phyloP scores from a whole-genome alignment of 2,888 invertebrate species.

The Coelopa pilipes region DNA sequence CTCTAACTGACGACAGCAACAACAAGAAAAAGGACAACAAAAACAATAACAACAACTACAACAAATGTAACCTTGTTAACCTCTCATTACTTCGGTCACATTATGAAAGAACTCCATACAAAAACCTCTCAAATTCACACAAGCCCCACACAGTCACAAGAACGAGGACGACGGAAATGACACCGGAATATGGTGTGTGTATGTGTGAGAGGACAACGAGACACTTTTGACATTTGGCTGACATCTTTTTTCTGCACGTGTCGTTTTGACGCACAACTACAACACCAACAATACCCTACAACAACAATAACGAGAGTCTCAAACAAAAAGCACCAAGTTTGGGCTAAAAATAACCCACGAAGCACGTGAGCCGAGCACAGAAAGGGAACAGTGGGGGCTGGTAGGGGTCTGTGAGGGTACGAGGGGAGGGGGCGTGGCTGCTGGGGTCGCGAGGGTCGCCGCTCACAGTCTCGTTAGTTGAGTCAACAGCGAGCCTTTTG shows the following conservation, averaged over 20 bases:
- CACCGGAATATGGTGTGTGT: neutral
- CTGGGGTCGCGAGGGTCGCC: neutral
- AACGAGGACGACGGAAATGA: too few species aligned
- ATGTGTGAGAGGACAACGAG: neutral
- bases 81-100: slow-evolving; percentile 30
- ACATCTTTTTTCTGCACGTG: slow-evolving; percentile 1
- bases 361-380: neutral
- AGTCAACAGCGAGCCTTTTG: slow-evolving; percentile 3
- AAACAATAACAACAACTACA: neutral
- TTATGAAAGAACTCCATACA: slow-evolving; percentile 14
- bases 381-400: neutral
- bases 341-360: neutral
- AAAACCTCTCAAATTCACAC: slow-evolving; percentile 28
- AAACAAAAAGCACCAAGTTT: neutral
- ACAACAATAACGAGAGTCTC: neutral
- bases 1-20: too few species aligned
- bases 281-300: neutral
- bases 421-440: neutral
- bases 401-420: neutral
- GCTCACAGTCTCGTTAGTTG: slow-evolving; percentile 9
- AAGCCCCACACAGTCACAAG: slow-evolving; percentile 33
- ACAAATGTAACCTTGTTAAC: slow-evolving; percentile 33
- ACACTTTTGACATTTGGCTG: slow-evolving; percentile 34
- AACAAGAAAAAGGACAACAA: too few species aligned
- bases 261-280: neutral